A percentile compares a stretch with the other conserved stretches of the same genome.
phyloP scores from a whole-genome alignment of 1,140 invertebrate species.

The Neodiprion fabricii region DNA sequence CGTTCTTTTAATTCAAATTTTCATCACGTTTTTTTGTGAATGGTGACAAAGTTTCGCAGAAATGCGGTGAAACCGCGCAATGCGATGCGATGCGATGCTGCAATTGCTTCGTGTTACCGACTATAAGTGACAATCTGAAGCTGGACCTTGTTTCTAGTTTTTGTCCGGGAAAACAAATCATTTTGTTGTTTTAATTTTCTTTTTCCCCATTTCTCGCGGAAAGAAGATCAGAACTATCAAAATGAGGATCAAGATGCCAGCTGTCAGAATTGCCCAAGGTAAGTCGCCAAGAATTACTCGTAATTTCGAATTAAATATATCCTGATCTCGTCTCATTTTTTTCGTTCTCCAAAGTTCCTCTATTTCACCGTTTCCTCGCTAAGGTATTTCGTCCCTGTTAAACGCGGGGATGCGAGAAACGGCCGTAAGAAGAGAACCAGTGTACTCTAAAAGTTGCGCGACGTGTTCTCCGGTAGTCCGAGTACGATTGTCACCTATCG shows the following conservation, averaged over 20 bases:
- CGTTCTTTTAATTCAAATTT: no score
- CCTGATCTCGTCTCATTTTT: neutral
- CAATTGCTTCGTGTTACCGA: no score
- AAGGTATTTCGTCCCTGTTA: neutral
- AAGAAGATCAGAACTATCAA: constrained; percentile 60
- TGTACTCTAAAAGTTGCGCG: no score
- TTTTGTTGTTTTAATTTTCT: no score
- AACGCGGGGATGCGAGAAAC: no score
- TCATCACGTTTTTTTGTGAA: neutral
- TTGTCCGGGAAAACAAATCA: no score
- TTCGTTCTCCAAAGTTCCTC: no score
- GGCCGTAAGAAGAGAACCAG: no score
- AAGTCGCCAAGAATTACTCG: constrained; percentile 44
- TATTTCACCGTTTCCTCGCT: neutral
- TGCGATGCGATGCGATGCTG: neutral
- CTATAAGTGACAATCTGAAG: no score
- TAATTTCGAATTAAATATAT: neutral
- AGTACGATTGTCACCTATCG: no score
- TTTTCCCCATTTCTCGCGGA: neutral
- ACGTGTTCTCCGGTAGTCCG: no score
- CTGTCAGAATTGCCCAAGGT: constrained; percentile 93
- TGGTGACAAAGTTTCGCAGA: constrained; percentile 4
- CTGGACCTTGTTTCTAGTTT: neutral
- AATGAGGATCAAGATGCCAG: constrained; percentile 96
- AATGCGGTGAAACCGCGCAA: constrained; percentile 4